phyloP scores from a whole-genome alignment of 2,797 vertebrate genomes.

The Margarornis squamiger region DNA sequence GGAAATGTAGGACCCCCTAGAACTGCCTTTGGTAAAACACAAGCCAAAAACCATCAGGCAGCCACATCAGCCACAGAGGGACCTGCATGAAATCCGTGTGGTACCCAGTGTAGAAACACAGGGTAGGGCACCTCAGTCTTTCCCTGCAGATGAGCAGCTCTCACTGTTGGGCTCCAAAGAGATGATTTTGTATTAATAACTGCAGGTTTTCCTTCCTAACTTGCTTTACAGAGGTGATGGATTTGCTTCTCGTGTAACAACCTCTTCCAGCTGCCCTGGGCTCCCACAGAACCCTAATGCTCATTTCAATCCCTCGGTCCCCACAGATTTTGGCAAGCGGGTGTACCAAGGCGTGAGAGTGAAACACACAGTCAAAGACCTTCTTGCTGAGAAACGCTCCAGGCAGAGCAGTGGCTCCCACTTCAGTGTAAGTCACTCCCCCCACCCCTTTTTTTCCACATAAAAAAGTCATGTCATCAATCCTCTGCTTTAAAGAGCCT shows the following conservation, averaged over 20 bases:
- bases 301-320: slow-evolving; percentile 15
- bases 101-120: background rate
- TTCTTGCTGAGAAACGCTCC: slow-evolving; percentile 92
- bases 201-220: background rate
- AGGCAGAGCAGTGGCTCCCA: slow-evolving; percentile 82
- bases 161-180: background rate
- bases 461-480: accelerated
- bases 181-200: background rate
- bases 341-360: slow-evolving; percentile 95
- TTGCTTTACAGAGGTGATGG: accelerated
- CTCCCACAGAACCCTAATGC: background rate
- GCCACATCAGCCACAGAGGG: background rate
- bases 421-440: slow-evolving; percentile 81
- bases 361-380: slow-evolving; percentile 96
- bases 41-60: background rate
- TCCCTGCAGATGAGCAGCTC: background rate
- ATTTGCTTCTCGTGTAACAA: background rate
- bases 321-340: slow-evolving; percentile 86
- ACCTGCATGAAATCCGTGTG: background rate
- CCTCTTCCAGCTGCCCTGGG: background rate
- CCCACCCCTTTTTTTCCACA: accelerated
- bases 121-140: background rate
- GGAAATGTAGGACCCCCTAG: background rate
- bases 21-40: background rate
- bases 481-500: background rate